Evolutionary conservation across 1,140 invertebrate species (phyloP), one percentile per base, ranked within the genome.

Genomic region (Eueides isabella): DNA sequence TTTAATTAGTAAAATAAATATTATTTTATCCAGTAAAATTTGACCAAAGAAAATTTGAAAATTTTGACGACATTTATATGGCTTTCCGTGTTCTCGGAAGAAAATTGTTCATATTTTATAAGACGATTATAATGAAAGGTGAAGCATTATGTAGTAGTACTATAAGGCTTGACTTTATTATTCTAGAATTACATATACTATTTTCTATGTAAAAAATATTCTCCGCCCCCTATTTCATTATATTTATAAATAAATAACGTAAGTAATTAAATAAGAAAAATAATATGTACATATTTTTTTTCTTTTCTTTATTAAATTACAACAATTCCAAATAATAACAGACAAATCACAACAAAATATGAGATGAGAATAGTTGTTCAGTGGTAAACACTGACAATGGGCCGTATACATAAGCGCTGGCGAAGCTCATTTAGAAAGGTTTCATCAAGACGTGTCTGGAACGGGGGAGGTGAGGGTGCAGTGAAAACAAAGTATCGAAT

Each of bases 401-500:
- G 80, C 71, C 76, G 70, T 84, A 86, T 79, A 85, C 78, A 78
- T 76, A 73, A 44, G 67, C 66, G 78, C 79, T 78, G 62, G 78
- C 72, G 80, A 85, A 81, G 79, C 77, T 78, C 81, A 87, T 89
- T 90, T 90, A 90, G 86, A 91, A 89, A 89, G 90, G 90, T 87
- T 92, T 91, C 88, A 81, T 76, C 73, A 78, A 77, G 80, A 80
- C 80, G 81, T 71, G 80, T 67, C 73, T 74, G 76, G 80, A 76
- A 76, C 74, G 72, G 78, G 75, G 77, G 79, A 69, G 74, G 77
- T 72, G 78, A 80, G 82, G 85, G 83, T 80, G 79, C 74, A 76
- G 81, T 68, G 77, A 86, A 89, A 86, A 91, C 87, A 86, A 87
- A 90, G 86, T 91, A 91, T 92, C 87, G 83, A 89, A 91, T 91